Evolutionary conservation across 1,140 invertebrate genomes (phyloP).

Genomic region (Drosophila tropicalis): DNA sequence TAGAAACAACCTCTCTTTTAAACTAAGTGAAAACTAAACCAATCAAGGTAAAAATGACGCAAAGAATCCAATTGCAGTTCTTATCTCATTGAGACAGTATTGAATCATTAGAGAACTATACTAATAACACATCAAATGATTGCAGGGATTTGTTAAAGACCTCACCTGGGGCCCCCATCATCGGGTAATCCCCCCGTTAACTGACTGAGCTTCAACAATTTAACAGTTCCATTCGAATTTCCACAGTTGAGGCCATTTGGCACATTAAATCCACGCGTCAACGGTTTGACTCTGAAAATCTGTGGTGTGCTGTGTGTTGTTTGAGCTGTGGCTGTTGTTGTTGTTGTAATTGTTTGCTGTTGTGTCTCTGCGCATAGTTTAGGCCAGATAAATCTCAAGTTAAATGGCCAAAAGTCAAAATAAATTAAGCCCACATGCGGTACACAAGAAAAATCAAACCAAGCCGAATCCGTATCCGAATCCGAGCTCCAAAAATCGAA

Average conservation of each 20-base stretch:
- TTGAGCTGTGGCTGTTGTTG: too few relatives aligned
- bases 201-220: not conserved
- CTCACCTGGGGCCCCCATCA: not conserved
- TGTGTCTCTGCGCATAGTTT: constrained; percentile 66
- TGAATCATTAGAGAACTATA: too few relatives aligned
- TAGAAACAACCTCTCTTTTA: too few relatives aligned
- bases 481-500: constrained; percentile 31
- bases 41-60: too few relatives aligned
- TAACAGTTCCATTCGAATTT: not conserved
- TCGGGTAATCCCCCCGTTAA: constrained; percentile 2
- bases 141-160: too few relatives aligned
- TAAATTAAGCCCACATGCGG: constrained; percentile 80
- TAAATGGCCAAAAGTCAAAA: constrained; percentile 82
- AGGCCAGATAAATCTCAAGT: constrained; percentile 79
- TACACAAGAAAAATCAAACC: constrained; percentile 30
- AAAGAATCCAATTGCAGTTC: too few relatives aligned
- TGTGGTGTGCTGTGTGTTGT: constrained; percentile 18
- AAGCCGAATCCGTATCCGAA: constrained; percentile 44
- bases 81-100: too few relatives aligned
- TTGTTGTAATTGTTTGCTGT: too few relatives aligned
- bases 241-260: constrained; percentile 64
- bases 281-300: constrained; percentile 58
- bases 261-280: constrained; percentile 80
- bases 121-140: too few relatives aligned
- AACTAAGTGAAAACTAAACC: too few relatives aligned